Base-by-base conservation (phyloP, 2,888 invertebrate species). In the Drosophila koepferae region DNA sequence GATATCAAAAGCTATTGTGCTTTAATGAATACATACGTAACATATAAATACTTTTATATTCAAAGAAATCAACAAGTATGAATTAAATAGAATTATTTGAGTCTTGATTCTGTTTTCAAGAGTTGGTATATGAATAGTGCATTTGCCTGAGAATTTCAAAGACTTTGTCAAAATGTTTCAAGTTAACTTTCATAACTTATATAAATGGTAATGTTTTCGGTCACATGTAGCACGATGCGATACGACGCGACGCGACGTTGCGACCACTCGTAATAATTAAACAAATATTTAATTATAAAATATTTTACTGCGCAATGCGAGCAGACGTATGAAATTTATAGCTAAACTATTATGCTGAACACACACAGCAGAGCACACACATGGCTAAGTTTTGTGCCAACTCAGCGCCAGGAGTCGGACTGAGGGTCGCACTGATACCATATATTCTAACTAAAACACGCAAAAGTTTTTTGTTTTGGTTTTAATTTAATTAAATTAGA, bases 261-360 rank as follows among this genome's bases (percentile, higher is more conserved):
- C 44, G 59, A 58, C 72, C 77, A 82, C 87, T 85, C 83, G 74
- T 58, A 75, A 80, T 87, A 89, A 87, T 87, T 87, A 89, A 87
- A 83, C 89, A 87, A 81, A 84, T 85, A 87, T 87, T 89, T 89
- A 87, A 87, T 86, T 87, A 85, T 80, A 85, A 86, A 87, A 87
- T 87, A 86, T 87, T 87, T 86, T 80, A 75, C 65, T 83, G 77
- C 74, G 68, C 72, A 89, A 82, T 73, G 81, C 81, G 77, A 79
- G 79, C 88, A 82, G 77, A 90, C 79, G 76, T 72, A 72, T 63
- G 65, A 81, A 89, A 89, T 86, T 89, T 86, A 86, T 86, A 76
- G 81, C 81, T 69, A 82, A 88, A 82, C 86, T 86, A 88, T 80
- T 84, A 72, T 82, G 80, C 71, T 75, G 64, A 73, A 72, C 58